Percentiles rank a stretch among this genome's conserved stretches.
Conservation (phyloP, 2,113 vertebrate species). For the Strix aluco region DNA sequence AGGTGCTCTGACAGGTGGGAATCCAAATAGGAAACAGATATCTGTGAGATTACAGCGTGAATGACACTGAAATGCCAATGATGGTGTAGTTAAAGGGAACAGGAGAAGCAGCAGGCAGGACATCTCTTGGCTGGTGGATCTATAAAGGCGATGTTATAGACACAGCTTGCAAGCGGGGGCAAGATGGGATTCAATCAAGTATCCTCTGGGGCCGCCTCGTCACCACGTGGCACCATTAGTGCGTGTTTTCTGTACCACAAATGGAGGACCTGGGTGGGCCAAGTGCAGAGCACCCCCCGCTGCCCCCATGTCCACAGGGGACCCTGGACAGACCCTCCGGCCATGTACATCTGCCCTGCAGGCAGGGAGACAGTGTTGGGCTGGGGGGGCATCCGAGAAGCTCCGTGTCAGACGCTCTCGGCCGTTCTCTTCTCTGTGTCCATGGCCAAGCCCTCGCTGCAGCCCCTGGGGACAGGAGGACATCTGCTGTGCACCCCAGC, state of each 20-base stretch:
- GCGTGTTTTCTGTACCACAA: background rate
- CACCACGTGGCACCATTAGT: background rate
- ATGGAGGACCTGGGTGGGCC: too few species aligned
- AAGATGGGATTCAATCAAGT: background rate
- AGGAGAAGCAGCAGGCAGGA: background rate
- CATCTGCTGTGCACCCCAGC: background rate
- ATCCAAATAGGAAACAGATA: constrained; percentile 10
- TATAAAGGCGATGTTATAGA: background rate
- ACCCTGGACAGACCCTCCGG: background rate
- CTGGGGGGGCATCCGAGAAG: background rate
- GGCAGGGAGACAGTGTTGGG: background rate
- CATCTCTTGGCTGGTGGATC: background rate
- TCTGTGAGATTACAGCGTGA: background rate
- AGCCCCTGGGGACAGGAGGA: background rate
- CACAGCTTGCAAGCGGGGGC: background rate
- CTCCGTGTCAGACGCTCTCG: background rate
- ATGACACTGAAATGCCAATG: background rate
- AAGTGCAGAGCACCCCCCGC: background rate
- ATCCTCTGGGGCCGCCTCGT: background rate
- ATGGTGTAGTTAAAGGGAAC: background rate
- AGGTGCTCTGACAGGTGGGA: constrained; percentile 23
- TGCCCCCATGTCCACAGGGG: fast-evolving
- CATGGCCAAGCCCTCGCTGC: background rate
- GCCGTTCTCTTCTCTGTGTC: too few species aligned
- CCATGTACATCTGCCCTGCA: background rate